A percentile compares a stretch with the other conserved stretches of the same genome.
Evolutionary conservation across 2,113 vertebrate species (phyloP).

Genomic region (Haliaeetus leucogaster): DNA sequence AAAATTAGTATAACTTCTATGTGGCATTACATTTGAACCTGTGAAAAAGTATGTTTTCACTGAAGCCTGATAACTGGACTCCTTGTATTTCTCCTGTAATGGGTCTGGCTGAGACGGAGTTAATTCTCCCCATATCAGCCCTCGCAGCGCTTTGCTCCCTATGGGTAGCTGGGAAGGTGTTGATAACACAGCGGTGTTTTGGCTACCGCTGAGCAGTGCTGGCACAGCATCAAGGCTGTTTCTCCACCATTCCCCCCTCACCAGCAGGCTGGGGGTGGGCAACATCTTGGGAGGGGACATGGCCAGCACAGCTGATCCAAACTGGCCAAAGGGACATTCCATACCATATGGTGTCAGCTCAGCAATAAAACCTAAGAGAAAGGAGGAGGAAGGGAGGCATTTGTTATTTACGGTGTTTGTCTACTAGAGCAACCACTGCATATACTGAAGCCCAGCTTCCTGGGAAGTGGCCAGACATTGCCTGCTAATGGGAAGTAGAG

Average conservation of each 20-base stretch:
- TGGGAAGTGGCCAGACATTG: too few species aligned
- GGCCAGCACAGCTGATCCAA: background rate
- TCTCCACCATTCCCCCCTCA: too few species aligned
- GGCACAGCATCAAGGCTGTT: too few species aligned
- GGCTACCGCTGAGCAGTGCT: background rate
- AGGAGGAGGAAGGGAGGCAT: too few species aligned
- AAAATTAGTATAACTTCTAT: background rate
- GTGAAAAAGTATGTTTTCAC: background rate
- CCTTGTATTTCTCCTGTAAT: background rate
- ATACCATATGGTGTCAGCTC: background rate
- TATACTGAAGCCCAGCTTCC: background rate
- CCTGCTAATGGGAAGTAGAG: background rate
- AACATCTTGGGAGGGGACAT: too few species aligned
- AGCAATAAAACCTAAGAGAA: background rate
- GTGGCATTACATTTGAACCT: background rate
- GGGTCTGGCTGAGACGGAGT: background rate
- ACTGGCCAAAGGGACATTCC: background rate
- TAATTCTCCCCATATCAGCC: background rate
- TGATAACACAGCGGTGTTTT: background rate
- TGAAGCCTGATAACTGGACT: background rate
- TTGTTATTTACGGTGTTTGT: background rate
- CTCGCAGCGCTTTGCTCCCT: too few species aligned
- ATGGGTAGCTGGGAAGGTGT: background rate
- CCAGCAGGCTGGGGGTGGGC: too few species aligned
- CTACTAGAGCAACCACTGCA: accelerated